phyloP scores from a whole-genome alignment of 2,113 vertebrate genomes.

The Dipodomys stephensi region DNA sequence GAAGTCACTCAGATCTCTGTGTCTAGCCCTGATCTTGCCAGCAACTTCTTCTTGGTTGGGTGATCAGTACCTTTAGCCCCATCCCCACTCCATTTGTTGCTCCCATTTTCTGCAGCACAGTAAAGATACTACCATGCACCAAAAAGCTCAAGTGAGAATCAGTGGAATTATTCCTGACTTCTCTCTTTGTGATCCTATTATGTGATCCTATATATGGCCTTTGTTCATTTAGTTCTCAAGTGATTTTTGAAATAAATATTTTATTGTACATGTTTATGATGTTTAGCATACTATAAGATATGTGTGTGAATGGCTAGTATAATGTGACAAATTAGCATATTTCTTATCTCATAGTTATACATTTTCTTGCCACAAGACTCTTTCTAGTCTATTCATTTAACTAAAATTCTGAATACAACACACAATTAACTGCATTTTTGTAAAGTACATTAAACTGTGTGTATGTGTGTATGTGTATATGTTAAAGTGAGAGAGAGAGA shows the following conservation, averaged over 20 bases:
- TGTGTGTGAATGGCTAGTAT: not conserved
- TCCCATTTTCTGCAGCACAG: accelerated
- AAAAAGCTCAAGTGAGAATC: not conserved
- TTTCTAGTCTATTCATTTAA: not conserved
- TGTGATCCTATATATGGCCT: not conserved
- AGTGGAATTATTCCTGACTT: not conserved
- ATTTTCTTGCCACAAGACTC: not conserved
- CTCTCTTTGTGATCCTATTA: not conserved
- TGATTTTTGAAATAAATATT: not conserved
- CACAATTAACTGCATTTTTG: not conserved
- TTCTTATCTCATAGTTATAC: not conserved
- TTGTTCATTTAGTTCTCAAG: not conserved
- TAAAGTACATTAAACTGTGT: no score
- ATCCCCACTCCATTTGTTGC: accelerated
- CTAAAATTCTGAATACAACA: not conserved
- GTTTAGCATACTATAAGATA: not conserved
- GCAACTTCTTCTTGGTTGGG: not conserved
- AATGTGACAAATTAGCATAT: not conserved
- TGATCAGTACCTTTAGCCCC: not conserved
- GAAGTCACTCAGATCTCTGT: not conserved
- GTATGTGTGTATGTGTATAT: no score
- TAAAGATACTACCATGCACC: not conserved
- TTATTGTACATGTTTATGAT: not conserved
- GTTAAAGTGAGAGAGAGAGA: no score
- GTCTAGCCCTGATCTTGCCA: not conserved